Conservation (phyloP, 2,888 invertebrate genomes). For the Microplitis manilae region DNA sequence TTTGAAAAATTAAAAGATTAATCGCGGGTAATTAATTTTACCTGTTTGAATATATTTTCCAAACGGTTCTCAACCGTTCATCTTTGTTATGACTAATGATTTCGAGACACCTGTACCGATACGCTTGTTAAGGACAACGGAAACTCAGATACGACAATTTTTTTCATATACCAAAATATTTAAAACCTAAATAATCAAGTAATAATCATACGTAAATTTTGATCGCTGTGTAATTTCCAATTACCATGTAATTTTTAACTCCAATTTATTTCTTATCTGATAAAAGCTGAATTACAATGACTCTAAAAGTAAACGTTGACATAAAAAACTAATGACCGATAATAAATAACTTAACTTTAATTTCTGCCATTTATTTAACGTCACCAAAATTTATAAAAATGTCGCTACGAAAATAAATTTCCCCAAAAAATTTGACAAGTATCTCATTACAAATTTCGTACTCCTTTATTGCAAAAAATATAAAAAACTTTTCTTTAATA, state of each 20-base stretch:
- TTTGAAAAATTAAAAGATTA: too few species aligned
- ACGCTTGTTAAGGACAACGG: constrained; percentile 27
- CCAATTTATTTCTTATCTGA: neutral
- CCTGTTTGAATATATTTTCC: neutral
- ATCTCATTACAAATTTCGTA: neutral
- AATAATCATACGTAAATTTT: neutral
- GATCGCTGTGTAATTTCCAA: neutral
- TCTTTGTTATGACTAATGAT: constrained; percentile 3
- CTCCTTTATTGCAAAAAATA: neutral
- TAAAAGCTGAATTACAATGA: neutral
- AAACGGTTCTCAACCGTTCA: constrained; percentile 6
- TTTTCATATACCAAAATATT: neutral
- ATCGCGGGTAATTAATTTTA: too few species aligned
- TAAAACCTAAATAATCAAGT: constrained; percentile 12
- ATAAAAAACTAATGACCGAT: neutral
- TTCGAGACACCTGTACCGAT: constrained; percentile 21
- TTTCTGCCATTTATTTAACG: neutral
- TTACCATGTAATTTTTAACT: neutral
- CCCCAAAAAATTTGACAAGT: neutral
- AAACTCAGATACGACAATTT: constrained; percentile 22
- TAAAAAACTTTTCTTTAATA: neutral
- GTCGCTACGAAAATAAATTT: neutral
- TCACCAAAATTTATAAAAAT: neutral
- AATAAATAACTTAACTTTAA: neutral
- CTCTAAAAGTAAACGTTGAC: neutral